phyloP scores from a whole-genome alignment of 2,797 vertebrate species.

The Cygnus olor region DNA sequence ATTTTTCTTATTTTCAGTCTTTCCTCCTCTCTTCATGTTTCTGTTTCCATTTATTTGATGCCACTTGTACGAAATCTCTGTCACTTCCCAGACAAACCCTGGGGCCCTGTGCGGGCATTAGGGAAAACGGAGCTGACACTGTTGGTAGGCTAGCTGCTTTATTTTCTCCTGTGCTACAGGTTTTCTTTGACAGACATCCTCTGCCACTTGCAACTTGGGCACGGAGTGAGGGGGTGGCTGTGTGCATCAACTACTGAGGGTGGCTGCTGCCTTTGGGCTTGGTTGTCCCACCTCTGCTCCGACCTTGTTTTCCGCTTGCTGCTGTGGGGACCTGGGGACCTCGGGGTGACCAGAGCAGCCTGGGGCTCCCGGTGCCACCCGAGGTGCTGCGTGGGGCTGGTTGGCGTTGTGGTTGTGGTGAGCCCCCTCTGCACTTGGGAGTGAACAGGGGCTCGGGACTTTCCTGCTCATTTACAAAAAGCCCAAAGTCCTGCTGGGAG shows the following conservation, averaged over 20 bases:
- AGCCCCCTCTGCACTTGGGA: too few species aligned
- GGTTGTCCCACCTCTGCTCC: not conserved
- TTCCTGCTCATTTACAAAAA: not conserved
- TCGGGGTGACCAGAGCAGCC: too few species aligned
- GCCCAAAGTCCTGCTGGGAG: not conserved
- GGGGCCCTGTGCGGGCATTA: not conserved
- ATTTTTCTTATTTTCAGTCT: not conserved
- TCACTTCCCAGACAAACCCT: not conserved
- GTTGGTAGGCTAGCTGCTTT: not conserved
- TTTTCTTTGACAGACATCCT: not conserved
- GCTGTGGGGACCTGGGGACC: not conserved
- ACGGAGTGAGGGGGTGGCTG: fast-evolving
- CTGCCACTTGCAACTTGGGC: not conserved
- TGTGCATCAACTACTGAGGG: not conserved
- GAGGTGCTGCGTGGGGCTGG: not conserved
- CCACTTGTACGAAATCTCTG: not conserved
- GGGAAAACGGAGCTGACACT: not conserved
- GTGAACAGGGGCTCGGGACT: not conserved
- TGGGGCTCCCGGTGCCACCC: not conserved
- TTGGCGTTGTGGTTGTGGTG: too few species aligned
- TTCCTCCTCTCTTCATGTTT: not conserved
- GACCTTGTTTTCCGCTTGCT: fast-evolving
- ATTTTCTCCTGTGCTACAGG: not conserved
- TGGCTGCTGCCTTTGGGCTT: not conserved
- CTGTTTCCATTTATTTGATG: not conserved